Evolutionary conservation across 2,888 invertebrate species (phyloP).

Genomic region (Dryocosmus kuriphilus): DNA sequence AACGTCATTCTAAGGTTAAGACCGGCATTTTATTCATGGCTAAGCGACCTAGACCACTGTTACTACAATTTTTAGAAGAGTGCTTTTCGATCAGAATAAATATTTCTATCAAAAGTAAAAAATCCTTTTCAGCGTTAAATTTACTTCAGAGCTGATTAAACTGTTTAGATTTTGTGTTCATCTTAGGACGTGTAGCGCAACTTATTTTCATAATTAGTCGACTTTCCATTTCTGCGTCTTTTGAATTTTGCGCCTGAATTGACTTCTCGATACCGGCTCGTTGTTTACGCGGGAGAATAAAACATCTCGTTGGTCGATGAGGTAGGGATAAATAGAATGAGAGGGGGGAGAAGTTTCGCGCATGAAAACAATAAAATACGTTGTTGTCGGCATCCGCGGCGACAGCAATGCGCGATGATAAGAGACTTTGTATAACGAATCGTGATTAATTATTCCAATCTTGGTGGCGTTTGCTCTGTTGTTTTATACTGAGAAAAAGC

Average conservation of each 20-base stretch:
- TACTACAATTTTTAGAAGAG: background rate
- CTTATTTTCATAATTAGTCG: background rate
- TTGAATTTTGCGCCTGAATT: background rate
- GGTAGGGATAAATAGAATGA: background rate
- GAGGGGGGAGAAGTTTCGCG: background rate
- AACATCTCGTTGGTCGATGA: background rate
- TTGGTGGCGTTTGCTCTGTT: background rate
- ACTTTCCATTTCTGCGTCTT: background rate
- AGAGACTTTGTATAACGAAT: background rate
- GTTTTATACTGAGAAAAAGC: conserved; percentile 14
- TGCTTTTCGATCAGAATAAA: background rate
- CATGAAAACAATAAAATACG: conserved; percentile 4
- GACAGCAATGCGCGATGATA: background rate
- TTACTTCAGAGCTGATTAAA: background rate
- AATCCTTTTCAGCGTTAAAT: background rate
- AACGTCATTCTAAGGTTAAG: background rate
- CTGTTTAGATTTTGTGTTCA: background rate
- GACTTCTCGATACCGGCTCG: background rate
- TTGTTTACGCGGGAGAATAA: background rate
- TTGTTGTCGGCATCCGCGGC: background rate
- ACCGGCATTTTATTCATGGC: background rate
- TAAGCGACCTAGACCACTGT: background rate
- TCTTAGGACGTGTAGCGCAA: background rate
- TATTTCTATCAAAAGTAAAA: background rate
- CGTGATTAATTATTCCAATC: background rate